These are phyloP conservation scores for Toxotes lorentzi DNA, from an alignment of 2,797 vertebrate genomes.

Conservation along the genomic window DNA sequence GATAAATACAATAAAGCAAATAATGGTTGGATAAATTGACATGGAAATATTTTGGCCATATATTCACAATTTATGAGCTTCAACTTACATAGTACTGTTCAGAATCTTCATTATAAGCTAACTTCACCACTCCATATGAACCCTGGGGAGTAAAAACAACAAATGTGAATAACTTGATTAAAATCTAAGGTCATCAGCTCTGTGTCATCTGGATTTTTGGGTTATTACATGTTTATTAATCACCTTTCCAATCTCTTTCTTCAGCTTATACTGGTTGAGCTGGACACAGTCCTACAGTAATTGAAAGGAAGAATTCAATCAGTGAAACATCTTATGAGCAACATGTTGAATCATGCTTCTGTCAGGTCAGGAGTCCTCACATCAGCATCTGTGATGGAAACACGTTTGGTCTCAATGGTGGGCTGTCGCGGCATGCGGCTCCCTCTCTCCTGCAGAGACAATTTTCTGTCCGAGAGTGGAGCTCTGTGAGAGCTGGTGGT, in stretches of 20 bases:
- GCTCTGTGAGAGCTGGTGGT: slow-evolving; percentile 69
- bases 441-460: slow-evolving; percentile 93
- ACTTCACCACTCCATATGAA: slow-evolving; percentile 94
- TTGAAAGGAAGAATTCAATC: not conserved
- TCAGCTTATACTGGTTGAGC: slow-evolving; percentile 96
- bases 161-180: not conserved
- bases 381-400: slow-evolving; percentile 93
- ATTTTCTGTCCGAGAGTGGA: slow-evolving; percentile 88
- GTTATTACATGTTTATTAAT: not conserved
- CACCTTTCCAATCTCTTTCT: slow-evolving; percentile 97
- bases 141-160: slow-evolving; percentile 80
- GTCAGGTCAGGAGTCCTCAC: slow-evolving; percentile 72
- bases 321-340: not conserved
- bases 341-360: not conserved
- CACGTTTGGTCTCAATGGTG: slow-evolving; percentile 93
- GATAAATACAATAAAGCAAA: slow-evolving; percentile 17
- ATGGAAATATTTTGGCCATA: not conserved
- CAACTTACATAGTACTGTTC: slow-evolving; percentile 94
- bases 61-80: not conserved
- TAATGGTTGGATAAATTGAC: not conserved
- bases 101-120: slow-evolving; percentile 95
- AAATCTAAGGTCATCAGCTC: not conserved
- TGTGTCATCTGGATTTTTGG: not conserved
- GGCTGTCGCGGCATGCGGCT: slow-evolving; percentile 87
- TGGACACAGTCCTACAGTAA: slow-evolving; percentile 91